Percentiles rank a stretch among this genome's conserved stretches.
Conservation (phyloP, 2,797 vertebrate species). For the Etheostoma nigrum region DNA sequence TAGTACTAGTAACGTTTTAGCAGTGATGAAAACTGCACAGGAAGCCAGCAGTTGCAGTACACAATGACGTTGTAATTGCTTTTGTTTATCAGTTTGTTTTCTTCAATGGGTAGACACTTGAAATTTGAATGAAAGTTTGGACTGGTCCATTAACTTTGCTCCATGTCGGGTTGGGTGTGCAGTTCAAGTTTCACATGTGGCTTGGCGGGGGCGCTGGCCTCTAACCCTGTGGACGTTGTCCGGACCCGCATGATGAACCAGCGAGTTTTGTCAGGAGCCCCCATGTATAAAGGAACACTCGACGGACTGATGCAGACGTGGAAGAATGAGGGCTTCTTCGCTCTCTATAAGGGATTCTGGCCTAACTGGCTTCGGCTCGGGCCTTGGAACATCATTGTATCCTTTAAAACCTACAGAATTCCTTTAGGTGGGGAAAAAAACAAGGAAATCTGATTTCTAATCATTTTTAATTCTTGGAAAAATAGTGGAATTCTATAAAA, state of each 20-base stretch:
- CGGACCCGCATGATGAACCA: conserved; percentile 99
- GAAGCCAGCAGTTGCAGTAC: too few species aligned
- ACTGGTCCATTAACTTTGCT: neutral
- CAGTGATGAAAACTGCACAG: too few species aligned
- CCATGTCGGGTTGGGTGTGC: neutral
- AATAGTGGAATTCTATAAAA: neutral
- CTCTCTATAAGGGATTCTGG: conserved; percentile 98
- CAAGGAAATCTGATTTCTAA: neutral
- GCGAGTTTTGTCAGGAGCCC: conserved; percentile 90
- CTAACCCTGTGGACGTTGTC: conserved; percentile 97
- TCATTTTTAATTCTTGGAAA: neutral
- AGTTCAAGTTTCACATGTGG: conserved; percentile 96
- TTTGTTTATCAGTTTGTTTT: too few species aligned
- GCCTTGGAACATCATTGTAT: conserved; percentile 99
- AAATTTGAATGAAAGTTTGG: too few species aligned
- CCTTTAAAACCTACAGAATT: conserved; percentile 74
- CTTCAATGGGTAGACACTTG: too few species aligned
- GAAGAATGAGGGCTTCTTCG: conserved; percentile 96
- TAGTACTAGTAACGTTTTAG: too few species aligned
- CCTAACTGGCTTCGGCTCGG: conserved; percentile 98
- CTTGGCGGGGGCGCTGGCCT: conserved; percentile 95
- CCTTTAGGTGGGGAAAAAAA: too few species aligned
- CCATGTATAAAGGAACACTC: conserved; percentile 93
- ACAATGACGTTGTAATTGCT: too few species aligned
- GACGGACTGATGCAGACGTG: conserved; percentile 96